phyloP scores from a whole-genome alignment of 2,113 vertebrate species.

The Cryptoleucopteryx plumbea region DNA sequence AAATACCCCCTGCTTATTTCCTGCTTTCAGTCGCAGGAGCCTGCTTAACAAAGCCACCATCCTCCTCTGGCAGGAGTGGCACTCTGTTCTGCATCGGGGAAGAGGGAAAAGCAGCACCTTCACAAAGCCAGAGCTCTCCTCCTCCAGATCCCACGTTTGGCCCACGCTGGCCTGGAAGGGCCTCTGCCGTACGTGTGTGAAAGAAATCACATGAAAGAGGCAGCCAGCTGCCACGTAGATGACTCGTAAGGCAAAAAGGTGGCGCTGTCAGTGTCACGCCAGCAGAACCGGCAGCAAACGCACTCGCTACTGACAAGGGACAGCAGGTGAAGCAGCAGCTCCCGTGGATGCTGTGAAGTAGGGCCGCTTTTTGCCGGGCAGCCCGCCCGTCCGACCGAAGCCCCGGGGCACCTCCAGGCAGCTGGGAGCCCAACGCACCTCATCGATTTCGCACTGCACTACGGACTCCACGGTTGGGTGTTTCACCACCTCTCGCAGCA shows the following conservation, averaged over 20 bases:
- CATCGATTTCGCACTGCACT: constrained; percentile 95
- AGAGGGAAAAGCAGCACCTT: not conserved
- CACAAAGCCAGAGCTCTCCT: not conserved
- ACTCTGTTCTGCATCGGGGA: accelerated
- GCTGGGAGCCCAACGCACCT: constrained; percentile 73
- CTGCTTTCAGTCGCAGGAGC: not conserved
- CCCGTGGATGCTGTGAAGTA: not conserved
- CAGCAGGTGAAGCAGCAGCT: constrained; percentile 24
- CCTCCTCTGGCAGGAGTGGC: not conserved
- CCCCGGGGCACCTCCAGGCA: not conserved
- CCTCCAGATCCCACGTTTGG: not conserved
- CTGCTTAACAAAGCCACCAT: not conserved
- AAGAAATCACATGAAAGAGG: not conserved
- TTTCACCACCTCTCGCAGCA: constrained; percentile 93
- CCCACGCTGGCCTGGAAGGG: not conserved
- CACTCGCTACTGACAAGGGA: not conserved
- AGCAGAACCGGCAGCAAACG: not conserved
- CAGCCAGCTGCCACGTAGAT: constrained; percentile 53
- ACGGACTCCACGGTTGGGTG: constrained; percentile 89
- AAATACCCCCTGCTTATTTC: not conserved
- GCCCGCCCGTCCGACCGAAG: not conserved
- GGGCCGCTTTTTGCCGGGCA: not conserved
- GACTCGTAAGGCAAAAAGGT: constrained; percentile 1
- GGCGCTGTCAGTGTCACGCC: constrained; percentile 39
- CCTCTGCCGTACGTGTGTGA: not conserved